Base-by-base conservation (phyloP, 2,113 vertebrate species). In the Hucho hucho region DNA sequence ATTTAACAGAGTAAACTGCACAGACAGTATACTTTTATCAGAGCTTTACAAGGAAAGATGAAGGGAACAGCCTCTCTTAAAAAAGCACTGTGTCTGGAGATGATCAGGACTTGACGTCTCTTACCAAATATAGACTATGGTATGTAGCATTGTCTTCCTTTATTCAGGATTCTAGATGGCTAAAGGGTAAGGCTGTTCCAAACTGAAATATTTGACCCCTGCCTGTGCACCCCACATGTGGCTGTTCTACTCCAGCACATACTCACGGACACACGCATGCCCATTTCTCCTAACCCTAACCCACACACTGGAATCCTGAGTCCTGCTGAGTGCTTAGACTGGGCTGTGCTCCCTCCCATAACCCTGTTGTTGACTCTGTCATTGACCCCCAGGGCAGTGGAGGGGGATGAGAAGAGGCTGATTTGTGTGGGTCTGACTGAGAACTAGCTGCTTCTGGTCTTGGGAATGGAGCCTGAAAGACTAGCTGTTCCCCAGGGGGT, bases 41-140 rank as follows among this genome's bases (percentile, higher is more conserved):
- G 70, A 64, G 64, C 68, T 37, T 83, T 73, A 69, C 16, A 53
- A 53, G 49, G 49, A 18, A 53, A 53, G 49, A 53, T 53, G 3
- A 53, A 37, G 70, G 11, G 28, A 28, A 46, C 64, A 24, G 76
- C 28, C 43, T 73, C 29, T 72, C 65, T 61, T 49, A 46, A 2
- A 25, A 56, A 58, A 28, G 22, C 63, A 12, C 26, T 63, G 4
- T 74, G 37, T 67, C 72, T 77, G 65, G 26, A 78, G 76, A 77
- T 70, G 25, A 66, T 78, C 43, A 43, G 69, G 61, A 61, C 75
- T 64, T 75, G 80, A 75, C 46, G 68, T 64, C 69, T 64, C 67
- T 76, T 49, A 32, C 84, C 76, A 76, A 79, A 80, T 81, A 83
- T 84, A 72, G 84, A 76, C 43, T 43, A 26, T 26, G 72, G 72